Percentiles rank a stretch among this genome's conserved stretches.
phyloP scores from a whole-genome alignment of 2,888 invertebrate genomes.

The Tipula confusa region DNA sequence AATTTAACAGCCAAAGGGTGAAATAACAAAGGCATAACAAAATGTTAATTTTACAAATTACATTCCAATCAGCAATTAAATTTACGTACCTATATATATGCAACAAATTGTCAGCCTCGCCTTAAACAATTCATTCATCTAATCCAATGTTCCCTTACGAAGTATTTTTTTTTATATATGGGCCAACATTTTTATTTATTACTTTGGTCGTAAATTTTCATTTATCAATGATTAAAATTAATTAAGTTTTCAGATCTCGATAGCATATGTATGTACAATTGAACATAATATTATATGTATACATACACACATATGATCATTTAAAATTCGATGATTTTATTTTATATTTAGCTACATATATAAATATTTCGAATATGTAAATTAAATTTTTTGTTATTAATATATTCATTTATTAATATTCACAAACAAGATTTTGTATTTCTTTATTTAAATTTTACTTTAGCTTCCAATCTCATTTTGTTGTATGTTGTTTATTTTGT shows the following conservation, averaged over 20 bases:
- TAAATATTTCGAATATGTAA: slow-evolving; percentile 12
- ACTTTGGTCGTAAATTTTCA: not conserved
- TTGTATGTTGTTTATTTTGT: not conserved
- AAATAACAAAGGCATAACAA: not conserved
- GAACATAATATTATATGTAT: not conserved
- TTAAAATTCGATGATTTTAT: not conserved
- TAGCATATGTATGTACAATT: not conserved
- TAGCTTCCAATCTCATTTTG: not conserved
- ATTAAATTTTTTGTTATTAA: not conserved
- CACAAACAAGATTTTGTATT: slow-evolving; percentile 12
- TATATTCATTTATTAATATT: not conserved
- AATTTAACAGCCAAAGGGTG: not conserved
- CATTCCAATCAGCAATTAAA: not conserved
- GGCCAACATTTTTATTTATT: not conserved
- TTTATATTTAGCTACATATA: not conserved
- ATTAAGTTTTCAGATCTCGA: not conserved
- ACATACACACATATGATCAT: not conserved
- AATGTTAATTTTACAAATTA: not conserved
- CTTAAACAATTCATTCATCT: too few species aligned
- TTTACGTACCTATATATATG: not conserved
- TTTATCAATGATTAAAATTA: slow-evolving; percentile 20
- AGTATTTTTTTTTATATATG: not conserved
- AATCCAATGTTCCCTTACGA: not conserved
- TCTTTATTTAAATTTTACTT: not conserved
- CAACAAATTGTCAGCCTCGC: not conserved